Evolutionary conservation across 2,797 vertebrate genomes (phyloP), one percentile per base, ranked within the genome.

Genomic region (Thalassophryne amazonica): DNA sequence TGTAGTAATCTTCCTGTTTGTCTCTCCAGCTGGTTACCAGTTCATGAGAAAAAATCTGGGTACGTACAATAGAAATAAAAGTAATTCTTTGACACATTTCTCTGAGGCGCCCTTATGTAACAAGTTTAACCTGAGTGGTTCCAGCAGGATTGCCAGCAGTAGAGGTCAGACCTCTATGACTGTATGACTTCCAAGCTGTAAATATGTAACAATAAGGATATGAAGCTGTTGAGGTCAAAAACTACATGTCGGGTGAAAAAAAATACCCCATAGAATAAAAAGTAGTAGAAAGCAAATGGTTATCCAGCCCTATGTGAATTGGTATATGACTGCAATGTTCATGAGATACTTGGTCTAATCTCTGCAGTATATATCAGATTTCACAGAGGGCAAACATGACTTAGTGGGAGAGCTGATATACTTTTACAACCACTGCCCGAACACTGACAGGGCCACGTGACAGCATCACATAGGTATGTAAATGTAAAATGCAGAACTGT

Each of bases 361-460:
- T 82, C 66, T 57, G 61, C 56, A 45, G 60, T 51, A 51, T 69
- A 39, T 75, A 80, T 86, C 82, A 74, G 61, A 75, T 88, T 86
- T 81, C 82, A 83, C 82, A 80, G 68, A 64, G 36, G 60, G 61
- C 53, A 69, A 71, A 61, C 58, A 46, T 84, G 80, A 88, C 69
- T 86, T 80, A 79, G 74, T 78, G 55, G 43, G 64, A 54, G 69
- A 68, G 41, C 68, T 86, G 86, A 72, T 76, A 71, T 34, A 72
- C 61, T 64, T 67, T 70, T 58, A 57, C 71, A n/a, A n/a, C 47
- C 52, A 58, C 37, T 59, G 60, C 56, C 52, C 42, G 53, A 52
- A 37, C 50, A 55, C 70, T 69, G 66, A 68, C 59, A 54, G 50
- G 57, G 67, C 55, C 52, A 56, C 46, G 64, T 32, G 43, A 52